Evolutionary conservation across 2,113 vertebrate genomes (phyloP), one percentile per base, ranked within the genome.

Genomic region (Jacana jacana): DNA sequence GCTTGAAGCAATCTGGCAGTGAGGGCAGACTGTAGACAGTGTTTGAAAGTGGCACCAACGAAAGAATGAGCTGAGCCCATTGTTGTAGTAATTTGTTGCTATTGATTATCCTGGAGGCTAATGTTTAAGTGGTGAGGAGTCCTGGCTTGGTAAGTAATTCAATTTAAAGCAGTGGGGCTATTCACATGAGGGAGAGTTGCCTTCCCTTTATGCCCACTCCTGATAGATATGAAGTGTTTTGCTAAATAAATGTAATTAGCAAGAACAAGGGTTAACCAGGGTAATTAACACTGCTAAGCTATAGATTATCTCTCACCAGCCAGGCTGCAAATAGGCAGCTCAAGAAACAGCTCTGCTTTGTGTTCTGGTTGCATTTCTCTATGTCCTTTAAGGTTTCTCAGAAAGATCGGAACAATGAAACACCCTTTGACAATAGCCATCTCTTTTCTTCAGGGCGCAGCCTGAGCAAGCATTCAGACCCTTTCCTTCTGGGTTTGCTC

Each of bases 401-500:
- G 88, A 86, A 95, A 89, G 57, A 78, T 22, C 61, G 75, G 84
- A 92, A 93, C 84, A 95, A 89, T 81, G 33, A 84, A 96, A 68
- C 22, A 31, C 14, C 8, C 52, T 52, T 63, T 93, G 65, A 89
- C 77, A 92, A 93, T 37, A 68, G 69, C 68, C 78, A 61, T 76
- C 82, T 66, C 37, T 92, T 94, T 92, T 86, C 65, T 89, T 81
- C 68, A 16, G 51, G 49, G 51, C 13, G 3, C n/a, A 90, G 86
- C 23, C 78, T 85, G 30, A 81, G 44, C 48, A 89, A 92, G 30
- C 44, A 89, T 87, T 91, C 81, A 92, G 65, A 31, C 52, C 22
- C 60, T 94, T 93, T 95, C 94, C 90, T 92, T 95, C 83, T 85
- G 81, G 89, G 35, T 89, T 84, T 97, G 73, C 83, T 97, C 42